Conservation (phyloP, 1,140 invertebrate genomes). For the Drosophila dunni region DNA sequence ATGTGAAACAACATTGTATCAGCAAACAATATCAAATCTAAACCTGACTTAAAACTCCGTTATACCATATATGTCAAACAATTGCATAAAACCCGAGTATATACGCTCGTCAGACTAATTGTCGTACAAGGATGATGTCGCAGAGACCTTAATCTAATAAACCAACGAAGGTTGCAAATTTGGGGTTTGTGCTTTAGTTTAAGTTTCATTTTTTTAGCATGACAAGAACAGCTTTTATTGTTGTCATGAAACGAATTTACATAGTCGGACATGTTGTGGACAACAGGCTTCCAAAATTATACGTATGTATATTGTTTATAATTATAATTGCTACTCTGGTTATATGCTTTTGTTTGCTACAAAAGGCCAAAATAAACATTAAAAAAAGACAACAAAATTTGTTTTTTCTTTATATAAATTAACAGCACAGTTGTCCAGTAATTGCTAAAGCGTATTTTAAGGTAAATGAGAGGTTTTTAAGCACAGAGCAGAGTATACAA, state of each 20-base stretch:
- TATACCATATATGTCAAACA: neutral
- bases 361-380: conserved; percentile 72
- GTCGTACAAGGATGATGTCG: conserved; percentile 61
- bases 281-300: conserved; percentile 60
- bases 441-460: neutral
- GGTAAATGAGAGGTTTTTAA: neutral
- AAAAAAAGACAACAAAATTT: conserved; percentile 50
- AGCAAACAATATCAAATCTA: neutral
- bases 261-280: conserved; percentile 50
- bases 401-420: conserved; percentile 2
- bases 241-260: conserved; percentile 48
- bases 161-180: conserved; percentile 59
- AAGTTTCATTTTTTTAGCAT: conserved; percentile 14
- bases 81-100: conserved; percentile 17
- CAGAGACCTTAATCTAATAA: conserved; percentile 76
- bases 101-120: neutral
- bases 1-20: conserved; percentile 12
- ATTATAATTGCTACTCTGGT: conserved; percentile 67
- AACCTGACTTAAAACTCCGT: conserved; percentile 11
- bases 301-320: conserved; percentile 76
- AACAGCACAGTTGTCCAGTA: conserved; percentile 2
- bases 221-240: conserved; percentile 71
- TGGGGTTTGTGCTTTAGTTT: conserved; percentile 8
- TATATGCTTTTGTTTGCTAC: conserved; percentile 17
- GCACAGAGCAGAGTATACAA: neutral